Percentiles rank a stretch among this genome's conserved stretches.
These are phyloP conservation scores for Globodera rostochiensis DNA, from an alignment of 1,140 invertebrate genomes.

Conservation along the genomic window DNA sequence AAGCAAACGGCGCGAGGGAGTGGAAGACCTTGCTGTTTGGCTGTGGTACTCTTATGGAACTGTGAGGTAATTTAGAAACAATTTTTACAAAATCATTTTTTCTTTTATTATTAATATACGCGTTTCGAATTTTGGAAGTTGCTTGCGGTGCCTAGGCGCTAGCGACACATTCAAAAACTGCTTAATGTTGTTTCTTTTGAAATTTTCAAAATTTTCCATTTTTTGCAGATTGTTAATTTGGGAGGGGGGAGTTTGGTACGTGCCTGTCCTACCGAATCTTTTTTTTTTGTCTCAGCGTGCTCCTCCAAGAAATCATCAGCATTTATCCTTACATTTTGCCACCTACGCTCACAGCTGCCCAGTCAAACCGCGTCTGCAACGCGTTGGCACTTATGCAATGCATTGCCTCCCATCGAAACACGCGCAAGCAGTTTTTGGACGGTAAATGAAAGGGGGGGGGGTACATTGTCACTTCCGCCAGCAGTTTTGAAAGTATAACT, in stretches of 20 bases:
- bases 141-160: too few relatives aligned
- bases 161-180: too few relatives aligned
- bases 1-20: slow-evolving; percentile 94
- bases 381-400: slow-evolving; percentile 94
- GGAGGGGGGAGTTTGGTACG: too few relatives aligned
- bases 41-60: slow-evolving; percentile 98
- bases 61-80: slow-evolving; percentile 69
- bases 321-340: slow-evolving; percentile 98
- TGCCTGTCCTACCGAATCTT: too few relatives aligned
- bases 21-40: slow-evolving; percentile 93
- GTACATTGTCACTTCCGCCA: too few relatives aligned
- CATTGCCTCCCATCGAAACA: slow-evolving; percentile 98
- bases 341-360: slow-evolving; percentile 81
- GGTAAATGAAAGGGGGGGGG: slow-evolving; percentile 64
- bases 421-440: slow-evolving; percentile 85
- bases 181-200: too few relatives aligned
- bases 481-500: too few relatives aligned
- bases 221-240: too few relatives aligned
- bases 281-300: slow-evolving; percentile 70
- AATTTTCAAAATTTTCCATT: too few relatives aligned
- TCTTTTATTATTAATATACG: too few relatives aligned
- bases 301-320: slow-evolving; percentile 87
- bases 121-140: too few relatives aligned
- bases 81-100: too few relatives aligned
- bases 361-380: slow-evolving; percentile 92